Base-by-base conservation (phyloP, 1,140 invertebrate species). In the Reticulitermes speratus region DNA sequence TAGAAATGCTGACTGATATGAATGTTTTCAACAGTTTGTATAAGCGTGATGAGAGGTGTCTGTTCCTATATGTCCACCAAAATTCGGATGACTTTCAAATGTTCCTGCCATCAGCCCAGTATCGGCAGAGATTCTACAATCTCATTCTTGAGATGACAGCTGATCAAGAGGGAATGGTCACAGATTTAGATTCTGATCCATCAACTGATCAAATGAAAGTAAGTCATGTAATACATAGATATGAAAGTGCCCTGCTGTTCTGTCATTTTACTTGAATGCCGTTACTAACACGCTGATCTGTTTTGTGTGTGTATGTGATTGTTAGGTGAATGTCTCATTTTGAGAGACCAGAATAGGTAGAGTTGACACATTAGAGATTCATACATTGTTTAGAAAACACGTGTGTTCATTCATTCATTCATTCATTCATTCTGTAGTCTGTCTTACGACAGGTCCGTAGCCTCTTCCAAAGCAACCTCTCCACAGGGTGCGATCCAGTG, bases 51-150 rank as follows among this genome's bases (percentile, higher is more conserved):
- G 97, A 98, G 89, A 92, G 98, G 23, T 99, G 98, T 86, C 93
- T 99, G 3, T 99, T 99, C 91, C 93, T 99, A 0, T 99, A 99
- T 91, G 98, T 99, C 44, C 97, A 98, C 90, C 96, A 99, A 90
- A 99, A 99, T 89, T 99, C 98, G 14, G 98, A 99, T 90, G 98
- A 99, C 92, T 99, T 99, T 92, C 98, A 99, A 94, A 98, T 99
- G 92, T 99, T 97, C 90, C 96, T 99, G 88, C 98, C 99, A 21
- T 99, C 98, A 0, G 94, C 95, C 83, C 88, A 94, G 82, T 97
- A 96, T 90, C 93, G 98, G 87, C 94, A 97, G 90, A 94, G 95
- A 88, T 97, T 98, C 89, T 96, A 96, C 90, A 95, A 96, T 88
- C 90, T 97, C 8, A 93, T 97, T 52, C 91, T 96, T 21, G 95